Evolutionary conservation across 2,797 vertebrate genomes (phyloP).

Genomic region (Novumbra hubbsi): DNA sequence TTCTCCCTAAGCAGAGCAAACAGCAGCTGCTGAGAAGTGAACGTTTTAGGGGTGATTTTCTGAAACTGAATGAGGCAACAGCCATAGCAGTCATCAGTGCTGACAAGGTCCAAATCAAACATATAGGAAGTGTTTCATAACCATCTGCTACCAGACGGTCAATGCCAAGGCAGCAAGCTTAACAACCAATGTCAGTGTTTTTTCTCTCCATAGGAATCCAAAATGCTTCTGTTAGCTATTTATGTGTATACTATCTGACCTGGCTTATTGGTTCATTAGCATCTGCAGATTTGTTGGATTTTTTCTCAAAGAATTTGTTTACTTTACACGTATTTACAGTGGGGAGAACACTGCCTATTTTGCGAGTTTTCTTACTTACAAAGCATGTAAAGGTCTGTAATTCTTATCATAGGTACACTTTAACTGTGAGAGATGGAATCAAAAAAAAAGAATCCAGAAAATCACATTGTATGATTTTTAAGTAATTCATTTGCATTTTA

Average conservation of each 20-base stretch:
- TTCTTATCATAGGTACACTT: no score
- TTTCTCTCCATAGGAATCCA: conserved; percentile 31
- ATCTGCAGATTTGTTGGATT: conserved; percentile 4
- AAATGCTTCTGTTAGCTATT: conserved; percentile 31
- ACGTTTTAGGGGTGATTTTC: conserved; percentile 45
- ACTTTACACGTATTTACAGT: no score
- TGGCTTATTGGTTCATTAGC: not conserved
- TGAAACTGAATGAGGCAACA: conserved; percentile 52
- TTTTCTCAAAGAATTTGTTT: not conserved
- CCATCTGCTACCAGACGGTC: conserved; percentile 46
- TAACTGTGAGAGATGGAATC: no score
- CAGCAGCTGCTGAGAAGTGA: conserved; percentile 47
- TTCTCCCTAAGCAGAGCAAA: conserved; percentile 42
- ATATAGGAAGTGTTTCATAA: conserved; percentile 27
- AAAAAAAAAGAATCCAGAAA: no score
- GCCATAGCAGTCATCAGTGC: conserved; percentile 48
- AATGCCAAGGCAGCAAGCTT: conserved; percentile 25
- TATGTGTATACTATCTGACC: not conserved
- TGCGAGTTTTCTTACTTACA: no score
- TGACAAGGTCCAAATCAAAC: conserved; percentile 46
- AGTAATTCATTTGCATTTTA: no score
- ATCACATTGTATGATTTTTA: no score
- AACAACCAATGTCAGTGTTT: conserved; percentile 52
- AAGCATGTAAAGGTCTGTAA: no score
- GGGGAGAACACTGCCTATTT: no score